Base-by-base conservation (phyloP, 2,888 invertebrate species). In the Idaea dimidiata region DNA sequence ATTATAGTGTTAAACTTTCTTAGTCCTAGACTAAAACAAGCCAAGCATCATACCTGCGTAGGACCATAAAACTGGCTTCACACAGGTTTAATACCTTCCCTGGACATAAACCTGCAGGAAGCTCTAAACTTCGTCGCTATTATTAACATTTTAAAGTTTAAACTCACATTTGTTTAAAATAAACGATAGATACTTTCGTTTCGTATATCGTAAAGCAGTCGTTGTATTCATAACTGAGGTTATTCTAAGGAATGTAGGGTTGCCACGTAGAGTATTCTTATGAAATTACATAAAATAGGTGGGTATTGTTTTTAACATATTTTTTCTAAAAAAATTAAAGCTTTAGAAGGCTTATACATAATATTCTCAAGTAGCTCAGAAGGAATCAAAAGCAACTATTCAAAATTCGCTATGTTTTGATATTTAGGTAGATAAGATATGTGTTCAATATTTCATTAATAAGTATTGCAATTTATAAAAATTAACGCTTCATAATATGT, bases 161-260 rank as follows among this genome's bases (percentile, higher is more conserved):
- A 65, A 78, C 76, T 78, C 77, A 75, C 77, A 76, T 83, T 82
- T 80, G 83, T 84, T 83, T 79, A 78, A 77, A 80, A 76, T 81
- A 80, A 56, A 77, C 78, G 73, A 73, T 77, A 74, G 73, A 73
- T 77, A 74, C 72, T 71, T 77, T 78, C 69, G 69, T 78, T 79
- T 82, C 74, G 73, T 80, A 81, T 83, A 82, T 81, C 80, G 80
- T 87, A 84, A 86, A 86, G 76, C 78, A 78, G 78, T 82, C 80
- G 79, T 69, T 77, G 69, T 78, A 79, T 79, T 84, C 81, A 85
- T 84, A 84, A 83, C 79, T 65, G 76, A 71, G 69, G 71, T 73
- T 79, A 73, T 76, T 72, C 74, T 72, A 68, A 62, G 59, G 54
- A 58, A 59, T 61, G 6, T 67, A 72, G 70, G 69, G 69, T 60